Evolutionary conservation across 2,888 invertebrate genomes (phyloP).

Genomic region (Trachelus stipa): DNA sequence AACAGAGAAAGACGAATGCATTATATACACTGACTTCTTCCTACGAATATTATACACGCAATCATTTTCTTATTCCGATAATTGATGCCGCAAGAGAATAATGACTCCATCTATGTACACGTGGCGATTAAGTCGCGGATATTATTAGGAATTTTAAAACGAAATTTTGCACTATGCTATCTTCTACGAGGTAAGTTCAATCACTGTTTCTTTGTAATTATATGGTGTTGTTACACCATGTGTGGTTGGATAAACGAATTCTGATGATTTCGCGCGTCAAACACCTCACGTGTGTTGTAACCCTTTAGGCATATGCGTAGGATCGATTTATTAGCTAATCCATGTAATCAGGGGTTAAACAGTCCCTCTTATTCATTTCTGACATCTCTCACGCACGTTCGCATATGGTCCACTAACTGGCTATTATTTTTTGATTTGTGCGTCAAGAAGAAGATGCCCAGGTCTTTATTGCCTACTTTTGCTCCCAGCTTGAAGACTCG

Average conservation of each 20-base stretch:
- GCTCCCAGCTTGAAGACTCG: constrained; percentile 16
- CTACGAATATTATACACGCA: not conserved
- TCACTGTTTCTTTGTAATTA: not conserved
- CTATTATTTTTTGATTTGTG: constrained; percentile 53
- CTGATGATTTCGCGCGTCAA: not conserved
- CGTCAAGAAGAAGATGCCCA: constrained; percentile 23
- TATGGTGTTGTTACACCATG: not conserved
- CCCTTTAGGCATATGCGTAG: constrained; percentile 8
- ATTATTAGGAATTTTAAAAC: not conserved
- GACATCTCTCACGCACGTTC: constrained; percentile 36
- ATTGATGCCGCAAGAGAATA: not conserved
- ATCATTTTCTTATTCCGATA: not conserved
- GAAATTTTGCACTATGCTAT: not conserved
- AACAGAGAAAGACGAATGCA: constrained; percentile 41
- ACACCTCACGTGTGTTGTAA: not conserved
- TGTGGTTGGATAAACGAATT: not conserved
- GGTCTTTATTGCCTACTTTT: constrained; percentile 37
- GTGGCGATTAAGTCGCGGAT: not conserved
- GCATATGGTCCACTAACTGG: constrained; percentile 39
- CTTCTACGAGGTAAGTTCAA: not conserved
- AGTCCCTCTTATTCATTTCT: constrained; percentile 30
- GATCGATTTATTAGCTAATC: constrained; percentile 44
- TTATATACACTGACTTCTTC: constrained; percentile 21
- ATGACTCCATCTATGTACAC: not conserved
- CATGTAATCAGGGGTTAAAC: constrained; percentile 36